These are phyloP conservation scores for Diarsia brunnea DNA, from an alignment of 2,888 invertebrate species.

Conservation along the genomic window DNA sequence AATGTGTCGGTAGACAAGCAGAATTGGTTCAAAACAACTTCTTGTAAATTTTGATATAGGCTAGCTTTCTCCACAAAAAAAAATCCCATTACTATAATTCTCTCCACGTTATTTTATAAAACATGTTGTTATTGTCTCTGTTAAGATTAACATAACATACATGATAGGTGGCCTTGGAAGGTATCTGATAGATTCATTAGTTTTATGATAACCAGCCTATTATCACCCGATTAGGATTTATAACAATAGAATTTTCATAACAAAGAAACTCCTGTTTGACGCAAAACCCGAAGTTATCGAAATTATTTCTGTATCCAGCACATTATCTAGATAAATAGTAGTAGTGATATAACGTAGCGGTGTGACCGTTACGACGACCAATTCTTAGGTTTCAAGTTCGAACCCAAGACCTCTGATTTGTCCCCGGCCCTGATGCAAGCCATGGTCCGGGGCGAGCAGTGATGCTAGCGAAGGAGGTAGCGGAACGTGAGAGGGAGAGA, in stretches of 20 bases:
- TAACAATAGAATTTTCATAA: constrained; percentile 14
- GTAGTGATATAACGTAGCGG: too few species aligned
- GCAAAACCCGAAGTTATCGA: background rate
- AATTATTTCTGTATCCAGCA: background rate
- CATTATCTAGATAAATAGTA: background rate
- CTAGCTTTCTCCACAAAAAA: background rate
- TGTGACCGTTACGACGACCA: too few species aligned
- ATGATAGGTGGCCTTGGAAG: background rate
- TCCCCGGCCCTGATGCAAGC: too few species aligned
- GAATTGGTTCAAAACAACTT: background rate
- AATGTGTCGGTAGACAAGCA: too few species aligned
- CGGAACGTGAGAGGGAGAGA: too few species aligned
- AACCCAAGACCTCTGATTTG: too few species aligned
- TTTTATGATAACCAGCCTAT: background rate
- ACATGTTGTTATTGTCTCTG: background rate
- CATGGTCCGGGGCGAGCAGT: too few species aligned
- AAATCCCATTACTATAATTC: background rate
- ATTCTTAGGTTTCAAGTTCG: too few species aligned
- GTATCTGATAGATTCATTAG: background rate
- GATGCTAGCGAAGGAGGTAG: too few species aligned
- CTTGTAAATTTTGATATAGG: background rate
- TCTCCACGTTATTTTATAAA: background rate
- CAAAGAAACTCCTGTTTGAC: constrained; percentile 1
- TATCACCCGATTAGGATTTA: background rate
- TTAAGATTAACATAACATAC: background rate